Conservation (phyloP, 2,113 vertebrate genomes). For the Sinocyclocheilus maitianheensis region DNA sequence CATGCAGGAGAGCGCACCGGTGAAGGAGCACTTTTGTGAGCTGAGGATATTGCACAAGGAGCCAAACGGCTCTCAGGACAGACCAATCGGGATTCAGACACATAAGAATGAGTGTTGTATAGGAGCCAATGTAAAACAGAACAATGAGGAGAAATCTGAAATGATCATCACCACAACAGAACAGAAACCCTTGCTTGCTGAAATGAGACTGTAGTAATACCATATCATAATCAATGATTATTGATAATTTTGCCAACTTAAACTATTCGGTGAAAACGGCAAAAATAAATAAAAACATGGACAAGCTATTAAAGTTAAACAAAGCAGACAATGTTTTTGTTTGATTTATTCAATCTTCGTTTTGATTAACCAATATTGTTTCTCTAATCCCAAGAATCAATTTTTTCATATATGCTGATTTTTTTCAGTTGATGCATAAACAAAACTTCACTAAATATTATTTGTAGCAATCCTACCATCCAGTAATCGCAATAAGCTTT, state of each 20-base stretch:
- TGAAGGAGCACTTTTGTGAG: constrained; percentile 60
- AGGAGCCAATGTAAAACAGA: background rate
- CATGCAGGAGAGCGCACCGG: constrained; percentile 53
- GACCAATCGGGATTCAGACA: background rate
- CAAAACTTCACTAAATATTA: too few relatives aligned
- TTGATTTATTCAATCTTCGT: too few relatives aligned
- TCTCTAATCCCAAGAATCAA: too few relatives aligned
- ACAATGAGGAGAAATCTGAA: background rate
- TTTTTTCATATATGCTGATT: too few relatives aligned
- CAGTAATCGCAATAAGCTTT: too few relatives aligned
- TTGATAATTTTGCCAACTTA: too few relatives aligned
- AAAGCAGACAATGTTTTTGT: too few relatives aligned
- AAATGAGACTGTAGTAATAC: background rate
- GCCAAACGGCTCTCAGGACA: background rate
- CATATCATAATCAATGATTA: background rate
- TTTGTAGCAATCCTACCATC: too few relatives aligned
- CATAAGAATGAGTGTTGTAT: background rate
- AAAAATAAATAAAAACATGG: background rate
- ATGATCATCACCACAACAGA: background rate
- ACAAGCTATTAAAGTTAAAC: too few relatives aligned
- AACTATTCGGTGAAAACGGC: too few relatives aligned
- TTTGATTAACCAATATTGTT: too few relatives aligned
- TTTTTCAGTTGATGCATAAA: too few relatives aligned
- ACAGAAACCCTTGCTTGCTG: background rate
- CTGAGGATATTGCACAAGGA: constrained; percentile 48